Evolutionary conservation across 1,140 invertebrate species (phyloP).

Genomic region (Ips typographus): DNA sequence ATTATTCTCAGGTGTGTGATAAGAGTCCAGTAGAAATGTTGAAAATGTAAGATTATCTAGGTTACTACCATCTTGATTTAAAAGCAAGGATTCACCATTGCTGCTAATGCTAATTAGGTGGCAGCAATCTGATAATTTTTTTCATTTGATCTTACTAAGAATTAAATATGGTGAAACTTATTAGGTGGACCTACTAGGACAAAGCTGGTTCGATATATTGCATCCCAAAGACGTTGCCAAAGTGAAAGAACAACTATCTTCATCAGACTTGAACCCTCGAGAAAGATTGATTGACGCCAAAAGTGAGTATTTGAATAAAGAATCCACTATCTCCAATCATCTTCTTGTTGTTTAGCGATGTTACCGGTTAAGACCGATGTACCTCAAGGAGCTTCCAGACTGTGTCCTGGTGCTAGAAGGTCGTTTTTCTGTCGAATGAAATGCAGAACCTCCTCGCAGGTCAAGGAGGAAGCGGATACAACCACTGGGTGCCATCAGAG

Average conservation of each 20-base stretch:
- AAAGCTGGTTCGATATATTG: constrained; percentile 92
- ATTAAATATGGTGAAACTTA: constrained; percentile 13
- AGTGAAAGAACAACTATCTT: constrained; percentile 93
- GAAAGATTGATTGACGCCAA: constrained; percentile 91
- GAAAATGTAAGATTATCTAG: too few species aligned
- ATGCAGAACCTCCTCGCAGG: constrained; percentile 62
- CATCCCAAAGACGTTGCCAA: constrained; percentile 94
- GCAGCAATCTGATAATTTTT: background rate
- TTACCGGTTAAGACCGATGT: constrained; percentile 86
- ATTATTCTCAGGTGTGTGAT: constrained; percentile 76
- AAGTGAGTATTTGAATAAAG: constrained; percentile 59
- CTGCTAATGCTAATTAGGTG: background rate
- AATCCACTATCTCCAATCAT: too few species aligned
- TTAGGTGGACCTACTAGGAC: constrained; percentile 84
- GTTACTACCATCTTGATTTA: background rate
- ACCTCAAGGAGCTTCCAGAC: constrained; percentile 68
- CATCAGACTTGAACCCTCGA: constrained; percentile 83
- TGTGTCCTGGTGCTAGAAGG: constrained; percentile 84
- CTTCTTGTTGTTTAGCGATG: constrained; percentile 67
- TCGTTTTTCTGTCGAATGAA: constrained; percentile 96
- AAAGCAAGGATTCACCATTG: background rate
- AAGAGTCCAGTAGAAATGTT: too few species aligned
- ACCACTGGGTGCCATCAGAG: constrained; percentile 63
- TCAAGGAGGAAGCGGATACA: constrained; percentile 75
- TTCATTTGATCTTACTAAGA: constrained; percentile 6